phyloP scores from a whole-genome alignment of 2,888 invertebrate species.

The Phyllotreta cruciferae region DNA sequence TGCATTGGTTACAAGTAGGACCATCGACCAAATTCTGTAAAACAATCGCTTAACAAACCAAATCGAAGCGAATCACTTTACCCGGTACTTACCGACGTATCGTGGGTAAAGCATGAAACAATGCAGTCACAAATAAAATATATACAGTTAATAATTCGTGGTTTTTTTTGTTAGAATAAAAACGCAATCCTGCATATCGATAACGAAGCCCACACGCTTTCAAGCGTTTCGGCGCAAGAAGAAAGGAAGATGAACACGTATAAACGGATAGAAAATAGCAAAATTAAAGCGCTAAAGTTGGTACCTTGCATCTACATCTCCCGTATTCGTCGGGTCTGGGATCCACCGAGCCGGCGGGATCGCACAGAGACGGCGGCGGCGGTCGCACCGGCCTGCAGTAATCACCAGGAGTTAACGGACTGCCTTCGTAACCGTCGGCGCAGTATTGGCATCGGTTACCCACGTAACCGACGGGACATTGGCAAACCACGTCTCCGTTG shows the following conservation, averaged over 20 bases:
- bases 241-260: not conserved
- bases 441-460: conserved; percentile 83
- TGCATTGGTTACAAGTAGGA: conserved; percentile 85
- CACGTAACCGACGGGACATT: conserved; percentile 79
- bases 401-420: conserved; percentile 79
- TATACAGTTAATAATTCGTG: not conserved
- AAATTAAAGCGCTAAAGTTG: conserved; percentile 1
- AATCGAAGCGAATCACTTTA: not conserved
- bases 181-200: not conserved
- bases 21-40: conserved; percentile 72
- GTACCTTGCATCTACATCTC: conserved; percentile 76
- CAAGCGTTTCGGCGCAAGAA: conserved; percentile 8
- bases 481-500: conserved; percentile 78
- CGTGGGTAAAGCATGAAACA: conserved; percentile 21
- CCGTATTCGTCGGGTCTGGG: conserved; percentile 60
- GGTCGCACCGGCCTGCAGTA: conserved; percentile 67
- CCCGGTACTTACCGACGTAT: conserved; percentile 19
- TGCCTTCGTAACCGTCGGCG: conserved; percentile 80
- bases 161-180: not conserved
- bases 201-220: conserved; percentile 1
- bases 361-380: conserved; percentile 64
- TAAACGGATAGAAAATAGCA: not conserved
- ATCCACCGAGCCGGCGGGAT: conserved; percentile 75
- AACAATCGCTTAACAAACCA: not conserved
- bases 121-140: not conserved